Evolutionary conservation across 2,113 vertebrate genomes (phyloP).

Genomic region (Brachionichthys hirsutus): DNA sequence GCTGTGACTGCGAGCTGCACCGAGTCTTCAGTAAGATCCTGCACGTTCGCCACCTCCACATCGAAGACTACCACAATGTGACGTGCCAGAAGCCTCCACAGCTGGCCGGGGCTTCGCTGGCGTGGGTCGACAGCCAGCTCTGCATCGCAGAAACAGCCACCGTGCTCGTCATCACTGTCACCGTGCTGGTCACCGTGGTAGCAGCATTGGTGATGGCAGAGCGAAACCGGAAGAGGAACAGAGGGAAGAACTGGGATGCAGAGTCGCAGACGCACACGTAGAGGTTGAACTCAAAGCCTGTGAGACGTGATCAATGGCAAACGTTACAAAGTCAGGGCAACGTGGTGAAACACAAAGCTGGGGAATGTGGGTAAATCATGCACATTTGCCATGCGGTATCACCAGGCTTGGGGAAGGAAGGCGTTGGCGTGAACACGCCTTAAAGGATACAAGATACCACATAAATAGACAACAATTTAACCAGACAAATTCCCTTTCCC

Average conservation of each 20-base stretch:
- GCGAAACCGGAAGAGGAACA: conserved; percentile 69
- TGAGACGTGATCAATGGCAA: not conserved
- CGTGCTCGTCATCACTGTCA: conserved; percentile 73
- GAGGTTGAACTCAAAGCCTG: conserved; percentile 4
- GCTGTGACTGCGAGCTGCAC: conserved; percentile 79
- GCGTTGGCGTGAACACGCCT: too few species aligned
- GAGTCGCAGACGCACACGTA: conserved; percentile 51
- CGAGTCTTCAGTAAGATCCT: conserved; percentile 76
- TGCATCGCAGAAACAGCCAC: conserved; percentile 76
- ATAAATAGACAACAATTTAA: too few species aligned
- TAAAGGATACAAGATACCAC: too few species aligned
- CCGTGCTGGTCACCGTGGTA: conserved; percentile 74
- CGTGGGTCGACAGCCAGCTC: conserved; percentile 72
- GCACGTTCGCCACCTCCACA: conserved; percentile 73
- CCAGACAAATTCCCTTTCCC: too few species aligned
- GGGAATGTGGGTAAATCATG: too few species aligned
- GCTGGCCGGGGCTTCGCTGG: conserved; percentile 65
- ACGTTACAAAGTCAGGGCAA: too few species aligned
- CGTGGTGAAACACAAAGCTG: too few species aligned
- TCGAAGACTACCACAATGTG: conserved; percentile 75
- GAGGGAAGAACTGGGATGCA: conserved; percentile 56
- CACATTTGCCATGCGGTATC: too few species aligned
- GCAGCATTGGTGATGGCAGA: conserved; percentile 77
- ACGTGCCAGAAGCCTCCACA: conserved; percentile 69
- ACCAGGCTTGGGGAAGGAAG: too few species aligned